Evolutionary conservation across 2,113 vertebrate species (phyloP), one percentile per base, ranked within the genome.

Genomic region (Ctenomys sociabilis): DNA sequence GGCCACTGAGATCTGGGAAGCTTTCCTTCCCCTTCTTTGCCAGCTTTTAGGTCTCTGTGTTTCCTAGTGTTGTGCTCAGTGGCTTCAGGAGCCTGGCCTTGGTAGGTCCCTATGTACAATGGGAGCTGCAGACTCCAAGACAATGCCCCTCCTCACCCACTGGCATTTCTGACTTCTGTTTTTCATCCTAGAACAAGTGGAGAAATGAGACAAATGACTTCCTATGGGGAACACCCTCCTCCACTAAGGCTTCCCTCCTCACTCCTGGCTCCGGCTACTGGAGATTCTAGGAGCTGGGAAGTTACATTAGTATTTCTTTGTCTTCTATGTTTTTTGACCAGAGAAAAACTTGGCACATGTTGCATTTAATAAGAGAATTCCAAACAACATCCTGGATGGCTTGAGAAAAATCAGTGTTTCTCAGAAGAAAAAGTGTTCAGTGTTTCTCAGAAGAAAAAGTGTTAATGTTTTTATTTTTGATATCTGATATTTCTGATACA

Each of bases 301-400:
- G 14, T n/a, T 80, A 32, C 37, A 21, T 8, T 1, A 21, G 45
- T 77, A 14, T 84, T 80, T n/a, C 37, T 57, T 45, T 59, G 16
- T 45, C 37, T 32, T 32, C 43, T 78, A 52, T 85, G 45, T 21
- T 87, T 84, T 61, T n/a, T 49, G 64, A 40, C 37, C 93, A 95
- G 94, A 98, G 86, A 97, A 81, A 73, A 94, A 95, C 88, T 93
- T 97, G 95, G 92, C 77, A 97, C 97, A 95, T 97, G 61, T 91
- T 97, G 89, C 91, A 90, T 97, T 96, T 97, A 91, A 87, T 97
- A 35, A 45, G 0, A 64, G 93, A 97, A 85, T 97, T 97, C 70
- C 43, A 95, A 97, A 77, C 88, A 94, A 96, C 94, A 70, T 28
- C 63, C 13, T 30, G 19, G 40, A 16, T 75, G 0, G 1, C 87